phyloP scores from a whole-genome alignment of 53 echinoderm and acorn worm genomes.

The Patiria pectinifera region DNA sequence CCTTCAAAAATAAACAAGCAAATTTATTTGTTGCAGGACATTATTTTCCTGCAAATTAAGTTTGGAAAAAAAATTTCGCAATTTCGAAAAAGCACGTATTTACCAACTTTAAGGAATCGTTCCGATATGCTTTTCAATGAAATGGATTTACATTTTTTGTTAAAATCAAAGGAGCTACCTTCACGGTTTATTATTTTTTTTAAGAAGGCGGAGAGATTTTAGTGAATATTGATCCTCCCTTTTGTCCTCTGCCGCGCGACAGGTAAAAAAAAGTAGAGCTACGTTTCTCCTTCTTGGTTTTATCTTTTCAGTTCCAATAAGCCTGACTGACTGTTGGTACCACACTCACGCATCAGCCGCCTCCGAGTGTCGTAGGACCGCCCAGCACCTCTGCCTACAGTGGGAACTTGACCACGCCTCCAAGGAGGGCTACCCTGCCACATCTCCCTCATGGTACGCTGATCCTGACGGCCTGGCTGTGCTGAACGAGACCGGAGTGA shows the following conservation, averaged over 20 bases:
- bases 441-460: conserved; percentile 12
- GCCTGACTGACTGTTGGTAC: neutral
- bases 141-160: no score
- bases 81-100: no score
- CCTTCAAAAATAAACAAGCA: no score
- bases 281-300: neutral
- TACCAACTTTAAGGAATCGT: no score
- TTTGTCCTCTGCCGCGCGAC: neutral
- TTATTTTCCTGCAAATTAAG: no score
- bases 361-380: neutral
- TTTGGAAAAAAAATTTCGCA: no score
- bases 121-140: no score
- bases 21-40: no score
- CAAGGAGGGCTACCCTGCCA: conserved; percentile 1
- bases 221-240: no score
- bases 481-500: conserved; percentile 24
- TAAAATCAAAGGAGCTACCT: no score
- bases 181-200: no score
- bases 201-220: no score
- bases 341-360: conserved; percentile 1
- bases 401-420: conserved; percentile 7
- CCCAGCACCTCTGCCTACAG: neutral
- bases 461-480: conserved; percentile 6
- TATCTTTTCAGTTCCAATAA: neutral
- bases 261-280: neutral